A percentile compares a stretch with the other conserved stretches of the same genome.
Evolutionary conservation across 2,888 invertebrate genomes (phyloP).

Genomic region (Catocala nupta): DNA sequence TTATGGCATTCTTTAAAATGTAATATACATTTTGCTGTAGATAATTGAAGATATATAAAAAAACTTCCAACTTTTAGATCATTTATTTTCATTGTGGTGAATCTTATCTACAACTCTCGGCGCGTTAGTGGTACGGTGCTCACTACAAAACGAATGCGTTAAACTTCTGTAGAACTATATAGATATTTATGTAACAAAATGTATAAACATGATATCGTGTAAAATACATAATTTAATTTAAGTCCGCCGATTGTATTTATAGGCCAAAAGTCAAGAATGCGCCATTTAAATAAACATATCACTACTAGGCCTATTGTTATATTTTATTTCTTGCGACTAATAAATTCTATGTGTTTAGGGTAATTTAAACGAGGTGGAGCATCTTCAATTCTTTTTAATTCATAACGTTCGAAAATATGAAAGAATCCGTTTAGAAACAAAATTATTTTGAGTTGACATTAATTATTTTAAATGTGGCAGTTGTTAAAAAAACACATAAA

Average conservation of each 20-base stretch:
- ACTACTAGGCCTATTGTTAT: constrained; percentile 11
- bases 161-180: too few species aligned
- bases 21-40: too few species aligned
- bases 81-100: too few species aligned
- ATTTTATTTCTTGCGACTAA: constrained; percentile 9
- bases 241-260: constrained; percentile 41
- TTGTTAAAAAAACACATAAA: too few species aligned
- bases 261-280: constrained; percentile 46
- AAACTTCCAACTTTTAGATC: too few species aligned
- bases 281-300: constrained; percentile 19
- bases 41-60: too few species aligned
- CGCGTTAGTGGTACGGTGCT: too few species aligned
- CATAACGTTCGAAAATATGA: constrained; percentile 50
- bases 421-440: constrained; percentile 19
- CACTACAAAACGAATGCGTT: too few species aligned
- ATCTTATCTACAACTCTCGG: too few species aligned
- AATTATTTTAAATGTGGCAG: too few species aligned
- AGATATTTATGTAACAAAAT: background rate
- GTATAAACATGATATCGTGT: background rate
- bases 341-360: constrained; percentile 5
- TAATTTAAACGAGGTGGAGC: constrained; percentile 1
- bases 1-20: too few species aligned
- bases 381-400: constrained; percentile 3
- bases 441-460: too few species aligned
- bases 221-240: constrained; percentile 20